These are phyloP conservation scores for Eira barbara DNA, from an alignment of 2,113 vertebrate genomes.

Conservation along the genomic window DNA sequence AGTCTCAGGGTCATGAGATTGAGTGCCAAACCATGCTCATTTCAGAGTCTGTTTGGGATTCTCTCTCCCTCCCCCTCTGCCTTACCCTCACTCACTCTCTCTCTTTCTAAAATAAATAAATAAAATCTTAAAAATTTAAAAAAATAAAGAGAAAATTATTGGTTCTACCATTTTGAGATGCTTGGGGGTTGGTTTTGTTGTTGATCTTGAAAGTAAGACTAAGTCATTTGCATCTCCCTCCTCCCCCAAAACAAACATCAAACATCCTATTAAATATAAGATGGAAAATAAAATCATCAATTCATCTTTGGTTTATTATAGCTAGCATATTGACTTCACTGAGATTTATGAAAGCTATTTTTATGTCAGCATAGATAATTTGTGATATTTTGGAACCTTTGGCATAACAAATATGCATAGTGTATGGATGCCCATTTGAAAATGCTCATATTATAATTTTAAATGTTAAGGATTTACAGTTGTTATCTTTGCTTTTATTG, in stretches of 20 bases:
- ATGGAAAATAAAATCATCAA: conserved; percentile 19
- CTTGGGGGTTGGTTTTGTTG: neutral
- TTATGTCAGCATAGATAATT: conserved; percentile 8
- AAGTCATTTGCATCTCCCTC: neutral
- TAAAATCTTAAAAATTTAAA: neutral
- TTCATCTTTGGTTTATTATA: conserved; percentile 28
- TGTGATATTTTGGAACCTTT: neutral
- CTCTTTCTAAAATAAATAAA: neutral
- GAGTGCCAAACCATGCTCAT: neutral
- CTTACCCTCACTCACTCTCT: neutral
- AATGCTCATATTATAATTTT: conserved; percentile 20
- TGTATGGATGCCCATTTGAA: neutral
- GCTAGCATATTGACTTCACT: conserved; percentile 26
- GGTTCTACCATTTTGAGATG: neutral
- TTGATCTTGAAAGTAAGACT: conserved; percentile 24
- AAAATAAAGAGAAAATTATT: neutral
- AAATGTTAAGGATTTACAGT: conserved; percentile 13
- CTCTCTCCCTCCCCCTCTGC: neutral
- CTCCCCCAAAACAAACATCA: neutral
- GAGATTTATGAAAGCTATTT: conserved; percentile 53
- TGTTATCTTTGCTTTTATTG: conserved; percentile 52
- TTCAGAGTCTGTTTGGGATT: neutral
- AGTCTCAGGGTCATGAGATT: neutral
- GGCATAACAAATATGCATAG: neutral
- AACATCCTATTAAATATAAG: conserved; percentile 35